These are phyloP conservation scores for Timema podura DNA, from an alignment of 2,888 invertebrate species.

Conservation along the genomic window DNA sequence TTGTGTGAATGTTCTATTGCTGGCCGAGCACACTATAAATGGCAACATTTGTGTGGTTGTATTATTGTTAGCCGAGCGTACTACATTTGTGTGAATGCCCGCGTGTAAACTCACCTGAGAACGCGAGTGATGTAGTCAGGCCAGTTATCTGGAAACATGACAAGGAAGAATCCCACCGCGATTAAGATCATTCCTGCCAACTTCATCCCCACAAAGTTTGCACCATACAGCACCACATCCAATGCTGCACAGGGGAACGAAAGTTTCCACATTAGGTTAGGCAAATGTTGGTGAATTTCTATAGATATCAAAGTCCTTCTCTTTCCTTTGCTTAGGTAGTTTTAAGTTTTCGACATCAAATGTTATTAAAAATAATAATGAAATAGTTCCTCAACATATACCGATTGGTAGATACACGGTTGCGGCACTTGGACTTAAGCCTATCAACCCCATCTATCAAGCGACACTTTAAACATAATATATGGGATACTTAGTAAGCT, in stretches of 20 bases:
- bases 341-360: neutral
- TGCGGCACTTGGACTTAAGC: no score
- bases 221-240: constrained; percentile 80
- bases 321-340: constrained; percentile 6
- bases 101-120: constrained; percentile 62
- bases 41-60: no score
- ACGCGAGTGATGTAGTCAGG: constrained; percentile 89
- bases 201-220: constrained; percentile 91
- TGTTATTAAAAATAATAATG: neutral
- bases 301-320: constrained; percentile 34
- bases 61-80: neutral
- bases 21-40: no score
- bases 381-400: neutral
- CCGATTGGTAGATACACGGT: no score
- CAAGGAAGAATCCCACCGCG: constrained; percentile 85
- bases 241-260: constrained; percentile 55
- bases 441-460: no score
- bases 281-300: no score
- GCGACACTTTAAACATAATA: no score
- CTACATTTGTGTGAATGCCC: neutral
- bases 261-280: no score
- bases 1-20: neutral
- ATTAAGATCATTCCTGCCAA: constrained; percentile 90
- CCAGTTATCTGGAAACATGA: constrained; percentile 96
- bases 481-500: no score